Conservation (phyloP, 2,888 invertebrate species). For the Macrophya annulata region DNA sequence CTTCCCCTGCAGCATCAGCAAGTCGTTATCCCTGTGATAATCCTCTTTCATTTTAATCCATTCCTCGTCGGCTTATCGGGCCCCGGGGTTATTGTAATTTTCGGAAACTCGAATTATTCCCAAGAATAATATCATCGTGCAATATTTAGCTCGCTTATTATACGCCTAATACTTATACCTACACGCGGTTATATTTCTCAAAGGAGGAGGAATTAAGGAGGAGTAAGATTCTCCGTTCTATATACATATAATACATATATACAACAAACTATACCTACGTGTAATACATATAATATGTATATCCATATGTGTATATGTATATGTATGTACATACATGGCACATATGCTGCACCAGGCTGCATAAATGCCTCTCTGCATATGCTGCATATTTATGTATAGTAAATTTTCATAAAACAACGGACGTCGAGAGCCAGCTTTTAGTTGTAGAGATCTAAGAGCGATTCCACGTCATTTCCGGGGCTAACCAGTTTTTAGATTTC, state of each 20-base stretch:
- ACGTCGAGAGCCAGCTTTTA: slow-evolving; percentile 16
- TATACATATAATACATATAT: not conserved
- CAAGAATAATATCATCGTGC: not conserved
- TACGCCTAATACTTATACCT: not conserved
- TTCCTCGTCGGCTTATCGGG: not conserved
- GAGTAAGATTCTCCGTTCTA: not conserved
- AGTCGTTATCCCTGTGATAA: not conserved
- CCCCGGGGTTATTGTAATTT: not conserved
- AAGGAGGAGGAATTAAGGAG: too few species aligned
- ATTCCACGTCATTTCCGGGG: slow-evolving; percentile 55
- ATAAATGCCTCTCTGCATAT: not conserved
- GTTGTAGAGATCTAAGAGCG: slow-evolving; percentile 44
- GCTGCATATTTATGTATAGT: not conserved
- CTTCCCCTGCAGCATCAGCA: not conserved
- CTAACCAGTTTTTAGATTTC: slow-evolving; percentile 48
- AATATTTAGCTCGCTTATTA: not conserved
- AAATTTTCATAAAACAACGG: slow-evolving; percentile 14
- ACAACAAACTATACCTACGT: not conserved
- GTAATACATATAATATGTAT: too few species aligned
- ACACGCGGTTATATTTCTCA: not conserved
- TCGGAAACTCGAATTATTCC: not conserved
- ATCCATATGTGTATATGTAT: too few species aligned
- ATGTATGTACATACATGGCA: too few species aligned
- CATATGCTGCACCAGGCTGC: too few species aligned
- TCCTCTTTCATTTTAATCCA: not conserved